Evolutionary conservation across 1,140 invertebrate genomes (phyloP), one percentile per base, ranked within the genome.

Genomic region (Helicoverpa zea): DNA sequence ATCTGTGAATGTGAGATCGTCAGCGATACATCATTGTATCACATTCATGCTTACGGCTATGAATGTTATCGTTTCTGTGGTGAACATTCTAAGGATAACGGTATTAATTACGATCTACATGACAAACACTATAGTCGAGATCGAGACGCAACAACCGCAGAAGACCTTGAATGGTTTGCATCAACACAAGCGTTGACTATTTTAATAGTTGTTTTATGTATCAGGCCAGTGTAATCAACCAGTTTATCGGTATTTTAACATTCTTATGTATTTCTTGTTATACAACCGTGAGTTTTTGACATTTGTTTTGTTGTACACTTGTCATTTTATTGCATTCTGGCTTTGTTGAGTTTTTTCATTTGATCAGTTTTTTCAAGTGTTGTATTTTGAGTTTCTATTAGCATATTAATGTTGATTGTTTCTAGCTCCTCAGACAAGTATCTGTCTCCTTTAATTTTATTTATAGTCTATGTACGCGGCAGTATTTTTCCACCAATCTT

Each of bases 141-240:
- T 52, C 49, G 66, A 51, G 49, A 52, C 49, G 47, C 18, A 68
- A 11, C 12, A 52, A 54, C 68, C 49, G 18, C 64, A 68, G 18
- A 30, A 72, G 49, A 52, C 68, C 68, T 72, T 72, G 68, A 72
- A 68, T 68, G 9, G 35, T n/a, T 16, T 66, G 7, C 35, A 66
- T 47, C n/a, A 66, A 47, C 63, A 66, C n/a, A n/a, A 16, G 43
- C 43, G 43, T 49, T 68, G 64, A 49, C 43, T 68, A 16, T 49
- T 68, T 66, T 68, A 49, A 51, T 49, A 43, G 58, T 13, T 18
- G 64, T 68, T 68, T 66, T 49, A 68, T 49, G 43, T 68, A 68
- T 43, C 63, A 66, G 47, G 16, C 47, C n/a, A 61, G 12, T 12
- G 23, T 29, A 30, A 61, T 61, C 58, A 61, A 12, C 49, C 3